Conservation (phyloP, 2,888 invertebrate genomes). For the Campoplex nolae region DNA sequence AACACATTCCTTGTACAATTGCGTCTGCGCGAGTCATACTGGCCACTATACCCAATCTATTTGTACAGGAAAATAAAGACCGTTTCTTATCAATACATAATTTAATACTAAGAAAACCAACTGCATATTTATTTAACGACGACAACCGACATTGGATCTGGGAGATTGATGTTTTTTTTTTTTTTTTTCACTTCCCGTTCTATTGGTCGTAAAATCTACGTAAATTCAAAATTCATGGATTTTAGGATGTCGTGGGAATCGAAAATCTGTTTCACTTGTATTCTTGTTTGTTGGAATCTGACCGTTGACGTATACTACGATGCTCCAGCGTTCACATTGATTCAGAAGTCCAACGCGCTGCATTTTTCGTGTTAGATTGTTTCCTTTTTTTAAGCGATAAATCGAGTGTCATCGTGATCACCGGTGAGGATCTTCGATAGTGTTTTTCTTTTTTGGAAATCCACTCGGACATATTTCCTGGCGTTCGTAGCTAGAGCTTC, state of each 20-base stretch:
- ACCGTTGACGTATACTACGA: not conserved
- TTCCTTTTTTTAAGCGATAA: constrained; percentile 76
- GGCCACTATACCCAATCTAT: constrained; percentile 37
- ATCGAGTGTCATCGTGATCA: constrained; percentile 74
- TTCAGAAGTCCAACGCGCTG: not conserved
- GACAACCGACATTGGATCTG: not conserved
- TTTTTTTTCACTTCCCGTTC: not conserved
- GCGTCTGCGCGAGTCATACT: constrained; percentile 43
- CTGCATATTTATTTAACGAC: not conserved
- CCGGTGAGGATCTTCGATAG: constrained; percentile 70
- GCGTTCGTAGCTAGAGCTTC: constrained; percentile 11
- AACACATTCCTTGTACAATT: constrained; percentile 6
- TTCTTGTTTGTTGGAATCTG: not conserved
- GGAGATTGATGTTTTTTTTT: not conserved
- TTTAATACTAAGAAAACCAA: not conserved
- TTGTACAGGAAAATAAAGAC: not conserved
- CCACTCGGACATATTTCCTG: constrained; percentile 52
- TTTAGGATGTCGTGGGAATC: not conserved
- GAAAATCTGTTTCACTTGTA: not conserved
- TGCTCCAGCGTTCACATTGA: not conserved
- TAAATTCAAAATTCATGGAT: too few species aligned
- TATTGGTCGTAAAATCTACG: too few species aligned
- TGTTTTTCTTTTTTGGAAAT: constrained; percentile 72
- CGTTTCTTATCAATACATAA: not conserved
- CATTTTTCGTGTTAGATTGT: constrained; percentile 37